A percentile compares a stretch with the other conserved stretches of the same genome.
Conservation (phyloP, 2,888 invertebrate species). For the Thalpophila matura region DNA sequence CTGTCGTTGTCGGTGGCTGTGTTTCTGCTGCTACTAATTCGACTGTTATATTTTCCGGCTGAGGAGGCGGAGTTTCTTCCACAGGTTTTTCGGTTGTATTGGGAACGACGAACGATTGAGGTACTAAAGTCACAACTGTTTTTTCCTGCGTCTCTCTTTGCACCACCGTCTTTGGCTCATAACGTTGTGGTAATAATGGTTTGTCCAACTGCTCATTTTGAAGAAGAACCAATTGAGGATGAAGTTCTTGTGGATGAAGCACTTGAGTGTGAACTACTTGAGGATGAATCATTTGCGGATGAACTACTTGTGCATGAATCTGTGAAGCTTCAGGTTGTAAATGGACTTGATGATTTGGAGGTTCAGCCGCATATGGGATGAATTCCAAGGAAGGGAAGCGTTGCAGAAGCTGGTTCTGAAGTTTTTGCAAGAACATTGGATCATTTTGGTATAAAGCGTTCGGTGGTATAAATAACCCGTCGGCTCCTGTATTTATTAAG, state of each 20-base stretch:
- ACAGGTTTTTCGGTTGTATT: constrained; percentile 75
- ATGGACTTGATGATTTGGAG: constrained; percentile 63
- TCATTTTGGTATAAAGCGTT: constrained; percentile 89
- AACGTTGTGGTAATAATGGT: constrained; percentile 66
- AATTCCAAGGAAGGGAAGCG: constrained; percentile 84
- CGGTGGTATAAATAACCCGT: constrained; percentile 81
- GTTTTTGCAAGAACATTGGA: constrained; percentile 85
- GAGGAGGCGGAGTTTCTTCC: constrained; percentile 69
- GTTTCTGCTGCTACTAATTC: constrained; percentile 73
- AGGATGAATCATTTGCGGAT: constrained; percentile 65
- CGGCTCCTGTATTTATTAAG: constrained; percentile 77
- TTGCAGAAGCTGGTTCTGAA: constrained; percentile 82
- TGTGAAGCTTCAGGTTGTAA: constrained; percentile 60
- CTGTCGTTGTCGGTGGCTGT: constrained; percentile 77
- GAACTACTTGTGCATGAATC: constrained; percentile 67
- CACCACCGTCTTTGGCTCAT: constrained; percentile 78
- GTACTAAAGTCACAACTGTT: constrained; percentile 75
- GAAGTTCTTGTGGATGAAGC: constrained; percentile 58
- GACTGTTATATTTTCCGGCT: constrained; percentile 74
- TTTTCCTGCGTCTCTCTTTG: constrained; percentile 84
- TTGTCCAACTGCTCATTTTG: constrained; percentile 79
- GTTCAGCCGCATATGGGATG: constrained; percentile 82
- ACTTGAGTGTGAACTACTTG: constrained; percentile 53
- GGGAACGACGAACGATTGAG: constrained; percentile 71
- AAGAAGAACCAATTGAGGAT: constrained; percentile 72